phyloP scores from a whole-genome alignment of 1,140 invertebrate genomes.

The Chironomus tepperi region DNA sequence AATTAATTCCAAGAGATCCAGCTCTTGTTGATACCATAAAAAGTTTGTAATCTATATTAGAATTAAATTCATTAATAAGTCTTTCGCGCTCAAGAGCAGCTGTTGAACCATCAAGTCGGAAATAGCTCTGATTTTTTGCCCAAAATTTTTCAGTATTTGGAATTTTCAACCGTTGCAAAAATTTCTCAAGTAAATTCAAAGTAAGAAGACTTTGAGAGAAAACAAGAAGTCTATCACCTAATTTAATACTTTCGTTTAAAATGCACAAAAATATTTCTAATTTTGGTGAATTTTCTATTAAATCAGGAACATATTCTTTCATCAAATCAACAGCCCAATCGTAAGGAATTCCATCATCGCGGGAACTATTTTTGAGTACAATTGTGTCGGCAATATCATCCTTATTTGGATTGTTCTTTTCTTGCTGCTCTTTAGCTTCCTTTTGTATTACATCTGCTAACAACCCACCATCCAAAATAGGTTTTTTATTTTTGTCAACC shows the following conservation, averaged over 20 bases:
- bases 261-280: slow-evolving; percentile 92
- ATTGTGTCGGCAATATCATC: slow-evolving; percentile 25
- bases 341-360: slow-evolving; percentile 68
- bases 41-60: slow-evolving; percentile 75
- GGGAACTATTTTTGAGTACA: slow-evolving; percentile 29
- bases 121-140: slow-evolving; percentile 83
- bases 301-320: slow-evolving; percentile 76
- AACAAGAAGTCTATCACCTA: slow-evolving; percentile 87
- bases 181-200: slow-evolving; percentile 94
- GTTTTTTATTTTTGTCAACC: slow-evolving; percentile 27
- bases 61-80: slow-evolving; percentile 95
- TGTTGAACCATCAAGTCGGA: slow-evolving; percentile 91
- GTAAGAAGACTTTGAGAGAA: slow-evolving; percentile 97
- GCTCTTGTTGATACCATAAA: slow-evolving; percentile 97
- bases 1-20: slow-evolving; percentile 94
- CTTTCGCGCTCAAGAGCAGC: slow-evolving; percentile 88
- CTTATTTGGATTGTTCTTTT: slow-evolving; percentile 31
- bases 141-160: slow-evolving; percentile 64
- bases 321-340: slow-evolving; percentile 80
- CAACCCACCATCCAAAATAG: slow-evolving; percentile 26
- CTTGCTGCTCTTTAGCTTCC: slow-evolving; percentile 29
- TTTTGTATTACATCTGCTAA: slow-evolving; percentile 31
- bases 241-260: slow-evolving; percentile 74
- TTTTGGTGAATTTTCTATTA: slow-evolving; percentile 92
- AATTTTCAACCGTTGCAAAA: slow-evolving; percentile 70